A percentile compares a stretch with the other conserved stretches of the same genome.
These are phyloP conservation scores for Eristalis arbustorum DNA, from an alignment of 2,888 invertebrate species.

Conservation along the genomic window DNA sequence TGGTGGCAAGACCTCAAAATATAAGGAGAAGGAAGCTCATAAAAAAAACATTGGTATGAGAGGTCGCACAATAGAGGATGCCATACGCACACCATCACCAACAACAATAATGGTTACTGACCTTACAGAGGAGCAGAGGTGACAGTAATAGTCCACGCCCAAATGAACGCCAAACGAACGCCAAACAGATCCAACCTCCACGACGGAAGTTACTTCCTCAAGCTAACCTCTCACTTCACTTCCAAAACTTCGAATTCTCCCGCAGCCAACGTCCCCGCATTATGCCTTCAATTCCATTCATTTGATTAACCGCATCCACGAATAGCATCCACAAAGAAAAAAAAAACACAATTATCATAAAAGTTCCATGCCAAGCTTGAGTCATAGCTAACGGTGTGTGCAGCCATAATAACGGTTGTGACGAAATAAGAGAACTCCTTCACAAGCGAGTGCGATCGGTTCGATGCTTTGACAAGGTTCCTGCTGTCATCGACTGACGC, in stretches of 20 bases:
- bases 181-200: too few species aligned
- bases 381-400: background rate
- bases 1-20: too few species aligned
- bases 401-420: background rate
- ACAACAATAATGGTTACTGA: too few species aligned
- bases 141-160: too few species aligned
- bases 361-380: background rate
- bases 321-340: background rate
- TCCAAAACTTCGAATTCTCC: background rate
- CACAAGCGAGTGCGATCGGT: background rate
- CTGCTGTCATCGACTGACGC: background rate
- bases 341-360: background rate
- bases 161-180: too few species aligned
- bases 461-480: background rate
- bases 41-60: too few species aligned
- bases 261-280: background rate
- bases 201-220: too few species aligned
- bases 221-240: too few species aligned
- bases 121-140: too few species aligned
- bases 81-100: too few species aligned
- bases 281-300: background rate
- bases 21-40: too few species aligned
- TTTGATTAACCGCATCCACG: background rate
- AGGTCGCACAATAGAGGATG: too few species aligned
- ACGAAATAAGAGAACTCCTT: background rate